These are phyloP conservation scores for Coenonympha glycerion DNA, from an alignment of 2,888 invertebrate genomes.

Conservation along the genomic window DNA sequence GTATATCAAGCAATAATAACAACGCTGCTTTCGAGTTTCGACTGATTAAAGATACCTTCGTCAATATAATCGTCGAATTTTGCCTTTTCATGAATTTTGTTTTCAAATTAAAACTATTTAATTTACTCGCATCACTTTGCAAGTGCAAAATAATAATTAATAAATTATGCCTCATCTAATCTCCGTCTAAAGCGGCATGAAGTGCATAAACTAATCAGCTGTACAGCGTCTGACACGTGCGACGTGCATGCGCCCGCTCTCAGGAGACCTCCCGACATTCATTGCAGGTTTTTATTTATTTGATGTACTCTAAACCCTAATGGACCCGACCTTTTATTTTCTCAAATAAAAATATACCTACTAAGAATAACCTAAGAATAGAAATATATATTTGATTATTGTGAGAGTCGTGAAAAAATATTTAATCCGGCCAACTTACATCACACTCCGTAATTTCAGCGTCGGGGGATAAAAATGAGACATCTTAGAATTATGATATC, in stretches of 20 bases:
- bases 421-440: no score
- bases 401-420: no score
- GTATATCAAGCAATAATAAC: no score
- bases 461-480: no score
- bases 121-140: not conserved
- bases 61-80: no score
- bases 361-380: no score
- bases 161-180: not conserved
- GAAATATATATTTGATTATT: no score
- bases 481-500: no score
- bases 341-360: not conserved
- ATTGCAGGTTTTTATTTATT: conserved; percentile 39
- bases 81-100: no score
- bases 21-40: no score
- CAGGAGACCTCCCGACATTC: conserved; percentile 36
- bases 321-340: conserved; percentile 5
- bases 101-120: not conserved
- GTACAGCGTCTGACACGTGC: conserved; percentile 32
- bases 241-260: conserved; percentile 36
- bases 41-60: no score
- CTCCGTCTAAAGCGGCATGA: conserved; percentile 24
- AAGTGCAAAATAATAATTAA: not conserved
- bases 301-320: conserved; percentile 32
- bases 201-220: conserved; percentile 46
- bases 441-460: no score